Conservation (phyloP, 2,888 invertebrate species). For the Agrochola lychnidis region DNA sequence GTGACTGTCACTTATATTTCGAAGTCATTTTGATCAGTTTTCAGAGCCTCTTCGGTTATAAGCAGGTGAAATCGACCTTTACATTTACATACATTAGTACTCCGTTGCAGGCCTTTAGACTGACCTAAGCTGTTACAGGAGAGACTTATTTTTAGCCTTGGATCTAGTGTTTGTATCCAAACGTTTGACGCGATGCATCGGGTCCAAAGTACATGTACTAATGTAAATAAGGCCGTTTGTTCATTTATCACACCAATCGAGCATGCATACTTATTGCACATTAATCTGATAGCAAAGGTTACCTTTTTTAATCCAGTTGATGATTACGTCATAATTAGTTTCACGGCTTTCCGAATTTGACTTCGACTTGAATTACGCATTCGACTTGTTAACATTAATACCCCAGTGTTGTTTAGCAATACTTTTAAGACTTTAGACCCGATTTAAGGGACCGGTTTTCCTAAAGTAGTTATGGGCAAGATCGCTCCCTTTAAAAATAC, state of each 20-base stretch:
- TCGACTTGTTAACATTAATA: neutral
- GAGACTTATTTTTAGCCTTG: slow-evolving; percentile 6
- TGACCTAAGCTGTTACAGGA: neutral
- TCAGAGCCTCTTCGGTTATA: too few species aligned
- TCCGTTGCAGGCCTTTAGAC: neutral
- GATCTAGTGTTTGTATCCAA: slow-evolving; percentile 5
- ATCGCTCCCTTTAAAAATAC: neutral
- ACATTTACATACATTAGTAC: too few species aligned
- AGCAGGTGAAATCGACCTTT: neutral
- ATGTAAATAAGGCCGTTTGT: slow-evolving; percentile 26
- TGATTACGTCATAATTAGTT: slow-evolving; percentile 2
- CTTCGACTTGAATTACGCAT: slow-evolving; percentile 2
- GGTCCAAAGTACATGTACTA: slow-evolving; percentile 23
- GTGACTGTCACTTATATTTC: neutral
- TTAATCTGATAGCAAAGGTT: slow-evolving; percentile 26
- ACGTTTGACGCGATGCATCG: slow-evolving; percentile 6
- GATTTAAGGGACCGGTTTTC: neutral
- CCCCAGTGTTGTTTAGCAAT: neutral
- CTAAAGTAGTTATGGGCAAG: neutral
- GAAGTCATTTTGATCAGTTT: too few species aligned
- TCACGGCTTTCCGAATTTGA: neutral
- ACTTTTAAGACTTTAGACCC: neutral
- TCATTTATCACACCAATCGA: slow-evolving; percentile 32
- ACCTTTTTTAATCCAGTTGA: neutral
- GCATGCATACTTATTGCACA: slow-evolving; percentile 29